Percentiles rank a stretch among this genome's conserved stretches.
phyloP scores from a whole-genome alignment of 2,113 vertebrate species.

The Caranx ignobilis region DNA sequence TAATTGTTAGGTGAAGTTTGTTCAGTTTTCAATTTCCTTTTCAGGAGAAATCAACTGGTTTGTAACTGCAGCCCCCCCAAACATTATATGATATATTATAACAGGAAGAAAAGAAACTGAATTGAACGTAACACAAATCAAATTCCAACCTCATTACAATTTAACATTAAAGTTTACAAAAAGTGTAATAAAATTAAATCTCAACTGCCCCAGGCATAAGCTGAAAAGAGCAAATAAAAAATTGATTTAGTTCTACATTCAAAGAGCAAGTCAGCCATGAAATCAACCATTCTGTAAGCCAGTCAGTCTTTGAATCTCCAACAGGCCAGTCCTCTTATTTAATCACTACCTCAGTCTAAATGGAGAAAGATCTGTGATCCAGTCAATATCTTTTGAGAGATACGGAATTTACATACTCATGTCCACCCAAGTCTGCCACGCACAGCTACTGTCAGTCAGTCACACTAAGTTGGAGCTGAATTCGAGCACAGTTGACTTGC shows the following conservation, averaged over 20 bases:
- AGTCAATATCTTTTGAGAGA: constrained; percentile 28
- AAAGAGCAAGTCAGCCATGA: constrained; percentile 28
- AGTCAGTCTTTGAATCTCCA: constrained; percentile 31
- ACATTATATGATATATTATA: too few species aligned
- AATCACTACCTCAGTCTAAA: constrained; percentile 23
- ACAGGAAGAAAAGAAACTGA: background rate
- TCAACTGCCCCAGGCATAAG: background rate
- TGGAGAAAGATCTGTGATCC: constrained; percentile 22
- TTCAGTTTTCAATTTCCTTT: too few species aligned
- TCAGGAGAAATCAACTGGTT: too few species aligned
- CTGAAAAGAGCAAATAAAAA: constrained; percentile 12
- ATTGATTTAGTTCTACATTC: constrained; percentile 17
- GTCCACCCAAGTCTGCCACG: background rate
- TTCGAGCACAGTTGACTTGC: constrained; percentile 14
- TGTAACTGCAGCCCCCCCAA: too few species aligned
- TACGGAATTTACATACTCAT: constrained; percentile 32
- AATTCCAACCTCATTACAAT: background rate
- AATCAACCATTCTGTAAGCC: constrained; percentile 30
- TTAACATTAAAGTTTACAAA: background rate
- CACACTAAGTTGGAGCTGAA: constrained; percentile 21
- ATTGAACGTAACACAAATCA: background rate
- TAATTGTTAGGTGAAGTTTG: too few species aligned
- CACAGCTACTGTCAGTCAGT: constrained; percentile 53
- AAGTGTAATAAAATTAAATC: background rate
- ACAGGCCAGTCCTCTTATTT: background rate